Evolutionary conservation across 2,113 vertebrate genomes (phyloP), one percentile per base, ranked within the genome.

Genomic region (Crypturellus undulatus): DNA sequence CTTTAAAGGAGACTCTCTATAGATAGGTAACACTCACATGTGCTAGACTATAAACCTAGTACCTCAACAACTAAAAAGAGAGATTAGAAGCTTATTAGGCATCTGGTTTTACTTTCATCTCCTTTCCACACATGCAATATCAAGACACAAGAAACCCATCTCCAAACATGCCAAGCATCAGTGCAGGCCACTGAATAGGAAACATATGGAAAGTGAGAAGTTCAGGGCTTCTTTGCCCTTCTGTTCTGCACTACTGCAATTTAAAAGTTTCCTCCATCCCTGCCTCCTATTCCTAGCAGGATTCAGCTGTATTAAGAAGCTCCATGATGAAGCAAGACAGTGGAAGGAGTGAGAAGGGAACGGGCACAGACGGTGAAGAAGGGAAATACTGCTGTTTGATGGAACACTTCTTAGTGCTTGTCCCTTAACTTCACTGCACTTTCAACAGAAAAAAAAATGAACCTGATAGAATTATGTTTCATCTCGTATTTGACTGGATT

Each of bases 1-100:
- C 19, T 72, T 65, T 21, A 67, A 58, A 69, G 6, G 9, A 77
- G 7, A 60, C 19, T 52, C 25, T 52, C 25, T 89, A 26, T 58
- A 85, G 7, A 58, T 51, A 0, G 2, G 12, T 67, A 52, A 34
- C 58, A 22, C 12, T 82, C 36, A 43, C 0, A 0, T 5, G 0
- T 65, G 54, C 28, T 62, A 67, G 49, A 72, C 12, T 52, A 84
- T 11, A 25, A 72, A 30, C 9, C 38, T 58, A 34, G 7, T 14
- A 10, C 67, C 51, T 68, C 69, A 88, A 80, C 79, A 90, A 32
- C 21, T 87, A 9, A 71, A 68, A 81, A 78, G 43, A 5, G 36
- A 70, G 51, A 80, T 40, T 34, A 68, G 59, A 90, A 85, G 22
- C 13, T 63, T 88, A 42, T 45, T 92, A 68, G 51, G 21, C n/a